A percentile compares a stretch with the other conserved stretches of the same genome.
Evolutionary conservation across 2,888 invertebrate species (phyloP).

Genomic region (Steinernema scapterisci): DNA sequence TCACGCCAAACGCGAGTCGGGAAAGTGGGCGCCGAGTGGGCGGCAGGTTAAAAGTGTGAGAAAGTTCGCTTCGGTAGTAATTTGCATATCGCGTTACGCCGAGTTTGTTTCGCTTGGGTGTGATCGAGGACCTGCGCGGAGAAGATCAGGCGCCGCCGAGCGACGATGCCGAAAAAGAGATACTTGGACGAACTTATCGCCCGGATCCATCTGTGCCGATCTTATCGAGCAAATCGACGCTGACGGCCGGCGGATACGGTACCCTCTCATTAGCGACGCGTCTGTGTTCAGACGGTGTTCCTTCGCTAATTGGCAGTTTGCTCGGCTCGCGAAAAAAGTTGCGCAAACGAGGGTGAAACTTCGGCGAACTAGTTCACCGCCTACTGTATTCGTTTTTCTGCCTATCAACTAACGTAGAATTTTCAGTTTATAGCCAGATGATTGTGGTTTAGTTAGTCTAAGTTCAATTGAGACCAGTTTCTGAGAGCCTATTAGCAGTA

Average conservation of each 20-base stretch:
- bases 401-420: too few species aligned
- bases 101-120: conserved; percentile 11
- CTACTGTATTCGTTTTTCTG: too few species aligned
- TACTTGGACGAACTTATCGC: conserved; percentile 10
- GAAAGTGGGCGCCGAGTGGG: background rate
- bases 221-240: conserved; percentile 19
- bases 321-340: background rate
- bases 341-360: too few species aligned
- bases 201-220: conserved; percentile 7
- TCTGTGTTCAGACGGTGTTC: background rate
- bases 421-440: too few species aligned
- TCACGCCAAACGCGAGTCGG: background rate
- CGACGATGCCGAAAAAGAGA: conserved; percentile 21
- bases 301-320: background rate
- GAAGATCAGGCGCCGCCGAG: background rate
- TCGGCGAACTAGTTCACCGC: too few species aligned
- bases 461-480: too few species aligned
- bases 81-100: conserved; percentile 27
- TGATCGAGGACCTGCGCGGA: background rate
- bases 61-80: conserved; percentile 25
- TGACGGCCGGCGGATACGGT: conserved; percentile 2
- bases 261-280: background rate
- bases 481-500: too few species aligned
- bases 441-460: too few species aligned
- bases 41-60: conserved; percentile 26